These are phyloP conservation scores for Phaethon lepturus DNA, from an alignment of 2,113 vertebrate genomes.

Conservation along the genomic window DNA sequence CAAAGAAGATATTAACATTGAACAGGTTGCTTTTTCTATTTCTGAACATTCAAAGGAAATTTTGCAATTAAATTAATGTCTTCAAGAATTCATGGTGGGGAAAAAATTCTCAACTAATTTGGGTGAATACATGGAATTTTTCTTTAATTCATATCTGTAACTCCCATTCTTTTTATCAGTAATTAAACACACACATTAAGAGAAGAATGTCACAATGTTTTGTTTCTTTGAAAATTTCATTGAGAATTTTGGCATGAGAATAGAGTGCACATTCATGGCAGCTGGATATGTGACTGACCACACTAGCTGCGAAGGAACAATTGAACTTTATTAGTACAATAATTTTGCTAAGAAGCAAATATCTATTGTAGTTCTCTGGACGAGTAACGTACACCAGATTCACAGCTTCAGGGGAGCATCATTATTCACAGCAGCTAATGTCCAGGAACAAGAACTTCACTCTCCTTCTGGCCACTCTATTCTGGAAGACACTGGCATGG, in stretches of 20 bases:
- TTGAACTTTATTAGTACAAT: slow-evolving; percentile 72
- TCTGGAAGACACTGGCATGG: not conserved
- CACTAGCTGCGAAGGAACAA: slow-evolving; percentile 70
- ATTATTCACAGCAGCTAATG: not conserved
- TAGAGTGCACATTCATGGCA: slow-evolving; percentile 51
- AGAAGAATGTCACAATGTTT: slow-evolving; percentile 64
- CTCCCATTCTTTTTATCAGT: slow-evolving; percentile 69
- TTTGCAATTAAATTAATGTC: slow-evolving; percentile 5
- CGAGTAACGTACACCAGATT: not conserved
- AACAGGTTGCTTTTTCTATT: not conserved
- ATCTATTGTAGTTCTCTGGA: not conserved
- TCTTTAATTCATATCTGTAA: slow-evolving; percentile 58
- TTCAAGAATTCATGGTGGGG: slow-evolving; percentile 21
- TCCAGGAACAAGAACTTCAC: not conserved
- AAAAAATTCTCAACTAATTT: slow-evolving; percentile 24
- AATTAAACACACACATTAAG: slow-evolving; percentile 71
- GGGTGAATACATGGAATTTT: slow-evolving; percentile 32
- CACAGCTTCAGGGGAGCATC: not conserved
- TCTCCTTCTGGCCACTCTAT: not conserved
- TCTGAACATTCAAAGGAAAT: not conserved
- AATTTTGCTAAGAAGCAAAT: slow-evolving; percentile 66
- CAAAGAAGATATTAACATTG: not conserved
- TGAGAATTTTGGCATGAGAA: slow-evolving; percentile 73
- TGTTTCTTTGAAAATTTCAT: slow-evolving; percentile 69
- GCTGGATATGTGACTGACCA: slow-evolving; percentile 64